Base-by-base conservation (phyloP, 2,797 vertebrate species). In the Lacerta viridis region DNA sequence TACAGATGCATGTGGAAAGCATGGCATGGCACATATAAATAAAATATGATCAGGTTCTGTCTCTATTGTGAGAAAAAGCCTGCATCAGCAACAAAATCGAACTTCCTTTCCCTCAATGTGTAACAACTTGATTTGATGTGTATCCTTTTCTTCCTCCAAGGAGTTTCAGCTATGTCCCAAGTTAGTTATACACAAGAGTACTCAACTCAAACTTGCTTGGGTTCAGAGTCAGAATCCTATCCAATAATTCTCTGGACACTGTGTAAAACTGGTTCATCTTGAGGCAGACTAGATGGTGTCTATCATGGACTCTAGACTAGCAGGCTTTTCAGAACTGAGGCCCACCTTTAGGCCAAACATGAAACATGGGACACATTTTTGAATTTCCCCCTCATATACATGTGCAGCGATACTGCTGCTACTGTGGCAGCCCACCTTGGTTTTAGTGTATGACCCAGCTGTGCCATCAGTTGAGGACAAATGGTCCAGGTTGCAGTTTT, bases 11-110 rank as follows among this genome's bases (percentile, higher is more conserved):
- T 77, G 90, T 72, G 90, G 87, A 90, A 74, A 92, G 92, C 90
- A 86, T 83, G 90, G 92, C 90, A 86, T 83, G 90, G 89, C 55
- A 91, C 83, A 36, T 78, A 4, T 74, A 82, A 90, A 89, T 90
- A 89, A 92, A 92, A 92, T n/a, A 69, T 81, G 66, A 27, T 69
- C 66, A 29, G 9, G n/a, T 27, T 69, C 66, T 29, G 66, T 77
- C 91, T 86, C 17, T 8, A 6, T 55, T 75, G 90, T 88, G 69
- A 81, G 90, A 87, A 89, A 74, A 11, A 9, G 85, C 91, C 80
- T 83, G 25, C 89, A 88, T 39, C 88, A 87, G 46, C 0, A 90
- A 91, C 72, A 95, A 64, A 85, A 86, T 5, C 85, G 94, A 92
- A 33, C 92, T 90, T 29, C 6, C 25, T n/a, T 20, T 46, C n/a